Conservation (phyloP, 2,113 vertebrate genomes). For the Limanda limanda region DNA sequence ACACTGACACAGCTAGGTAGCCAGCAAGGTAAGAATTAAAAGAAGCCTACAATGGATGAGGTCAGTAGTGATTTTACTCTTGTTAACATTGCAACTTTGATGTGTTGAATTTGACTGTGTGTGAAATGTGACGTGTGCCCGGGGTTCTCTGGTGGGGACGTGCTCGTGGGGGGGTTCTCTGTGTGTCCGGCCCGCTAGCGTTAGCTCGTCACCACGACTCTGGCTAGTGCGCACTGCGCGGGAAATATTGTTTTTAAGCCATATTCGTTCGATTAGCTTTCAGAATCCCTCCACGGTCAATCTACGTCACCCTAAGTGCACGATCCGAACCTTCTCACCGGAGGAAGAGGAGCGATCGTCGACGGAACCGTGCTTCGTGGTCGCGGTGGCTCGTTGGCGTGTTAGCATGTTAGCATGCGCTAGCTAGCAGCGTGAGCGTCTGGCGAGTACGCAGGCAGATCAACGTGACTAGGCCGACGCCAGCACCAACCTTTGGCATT, state of each 20-base stretch:
- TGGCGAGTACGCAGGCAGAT: conserved; percentile 69
- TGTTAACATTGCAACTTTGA: background rate
- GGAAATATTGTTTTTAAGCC: conserved; percentile 57
- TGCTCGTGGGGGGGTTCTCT: conserved; percentile 7
- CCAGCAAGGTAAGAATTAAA: conserved; percentile 78
- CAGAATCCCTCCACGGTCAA: background rate
- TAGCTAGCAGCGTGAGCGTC: conserved; percentile 50
- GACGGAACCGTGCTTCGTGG: conserved; percentile 62
- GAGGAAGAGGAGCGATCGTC: conserved; percentile 41
- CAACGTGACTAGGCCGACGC: conserved; percentile 77
- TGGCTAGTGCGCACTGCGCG: conserved; percentile 67
- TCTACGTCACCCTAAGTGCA: fast-evolving
- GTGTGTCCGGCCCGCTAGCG: conserved; percentile 60
- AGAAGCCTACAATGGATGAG: background rate
- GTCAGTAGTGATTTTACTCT: fast-evolving
- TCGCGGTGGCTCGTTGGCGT: conserved; percentile 45
- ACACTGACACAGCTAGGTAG: conserved; percentile 81
- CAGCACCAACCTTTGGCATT: conserved; percentile 63
- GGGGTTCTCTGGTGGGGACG: background rate
- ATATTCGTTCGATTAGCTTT: background rate
- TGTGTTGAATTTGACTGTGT: fast-evolving
- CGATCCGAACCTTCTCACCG: background rate
- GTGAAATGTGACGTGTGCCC: background rate
- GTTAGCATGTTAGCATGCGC: conserved; percentile 64
- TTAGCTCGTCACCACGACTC: conserved; percentile 66